phyloP scores from a whole-genome alignment of 2,797 vertebrate species.

The Glossophaga mutica region DNA sequence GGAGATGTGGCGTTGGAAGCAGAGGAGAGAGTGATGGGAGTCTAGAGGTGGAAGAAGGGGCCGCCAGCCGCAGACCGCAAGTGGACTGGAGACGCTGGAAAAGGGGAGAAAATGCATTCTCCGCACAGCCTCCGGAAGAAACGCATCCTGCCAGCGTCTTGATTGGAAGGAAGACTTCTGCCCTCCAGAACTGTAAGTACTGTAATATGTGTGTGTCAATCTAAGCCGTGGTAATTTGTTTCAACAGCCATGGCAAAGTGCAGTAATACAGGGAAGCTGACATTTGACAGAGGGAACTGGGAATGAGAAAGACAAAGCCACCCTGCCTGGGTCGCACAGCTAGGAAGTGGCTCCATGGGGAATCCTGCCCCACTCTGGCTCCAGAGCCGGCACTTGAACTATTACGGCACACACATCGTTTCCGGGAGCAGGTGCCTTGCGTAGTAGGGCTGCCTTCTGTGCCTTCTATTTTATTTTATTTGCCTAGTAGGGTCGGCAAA shows the following conservation, averaged over 20 bases:
- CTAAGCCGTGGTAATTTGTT: background rate
- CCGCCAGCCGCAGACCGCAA: background rate
- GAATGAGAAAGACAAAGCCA: background rate
- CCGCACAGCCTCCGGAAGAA: background rate
- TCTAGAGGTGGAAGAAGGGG: background rate
- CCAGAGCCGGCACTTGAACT: background rate
- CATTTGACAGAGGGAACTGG: background rate
- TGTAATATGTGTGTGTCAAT: background rate
- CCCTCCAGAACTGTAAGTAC: background rate
- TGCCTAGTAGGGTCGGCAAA: background rate
- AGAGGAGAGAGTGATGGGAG: background rate
- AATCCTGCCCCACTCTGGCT: background rate
- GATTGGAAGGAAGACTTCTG: background rate
- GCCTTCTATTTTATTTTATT: background rate
- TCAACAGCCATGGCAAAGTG: background rate
- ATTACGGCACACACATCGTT: fast-evolving
- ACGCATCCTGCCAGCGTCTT: background rate
- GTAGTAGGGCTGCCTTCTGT: background rate
- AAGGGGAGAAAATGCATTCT: background rate
- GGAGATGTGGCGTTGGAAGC: background rate
- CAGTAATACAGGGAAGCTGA: background rate
- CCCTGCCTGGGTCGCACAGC: too few species aligned
- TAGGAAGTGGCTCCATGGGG: fast-evolving
- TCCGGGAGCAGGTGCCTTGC: background rate
- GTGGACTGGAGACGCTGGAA: background rate